Evolutionary conservation across 2,113 vertebrate species (phyloP).

Genomic region (Ophiodon elongatus): DNA sequence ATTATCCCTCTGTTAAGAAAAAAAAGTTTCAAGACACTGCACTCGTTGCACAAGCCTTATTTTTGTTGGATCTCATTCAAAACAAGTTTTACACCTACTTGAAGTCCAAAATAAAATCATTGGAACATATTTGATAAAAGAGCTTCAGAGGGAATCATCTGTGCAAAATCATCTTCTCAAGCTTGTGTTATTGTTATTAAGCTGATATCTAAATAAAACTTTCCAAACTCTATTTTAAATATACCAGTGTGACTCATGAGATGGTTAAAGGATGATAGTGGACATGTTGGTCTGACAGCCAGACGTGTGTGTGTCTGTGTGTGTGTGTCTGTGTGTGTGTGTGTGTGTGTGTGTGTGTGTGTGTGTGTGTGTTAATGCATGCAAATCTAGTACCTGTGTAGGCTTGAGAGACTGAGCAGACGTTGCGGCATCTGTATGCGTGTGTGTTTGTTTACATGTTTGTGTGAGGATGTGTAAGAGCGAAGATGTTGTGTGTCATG

Average conservation of each 20-base stretch:
- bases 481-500: conserved; percentile 43
- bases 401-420: neutral
- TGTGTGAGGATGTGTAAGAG: neutral
- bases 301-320: neutral
- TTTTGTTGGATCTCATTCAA: conserved; percentile 18
- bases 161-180: conserved; percentile 24
- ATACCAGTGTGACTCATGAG: conserved; percentile 2
- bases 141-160: conserved; percentile 16
- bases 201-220: conserved; percentile 4
- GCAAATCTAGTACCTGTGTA: neutral
- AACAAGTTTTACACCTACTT: conserved; percentile 23
- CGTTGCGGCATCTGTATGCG: neutral
- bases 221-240: conserved; percentile 11
- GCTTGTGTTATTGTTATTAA: conserved; percentile 14
- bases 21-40: neutral
- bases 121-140: conserved; percentile 8
- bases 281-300: neutral
- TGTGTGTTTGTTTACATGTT: neutral
- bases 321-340: conserved; percentile 17
- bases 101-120: conserved; percentile 26
- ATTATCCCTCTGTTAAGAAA: neutral
- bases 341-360: neutral
- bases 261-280: neutral
- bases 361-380: neutral
- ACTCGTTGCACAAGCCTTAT: conserved; percentile 6